Evolutionary conservation across 2,113 vertebrate species (phyloP).

Genomic region (Poecilia latipinna): DNA sequence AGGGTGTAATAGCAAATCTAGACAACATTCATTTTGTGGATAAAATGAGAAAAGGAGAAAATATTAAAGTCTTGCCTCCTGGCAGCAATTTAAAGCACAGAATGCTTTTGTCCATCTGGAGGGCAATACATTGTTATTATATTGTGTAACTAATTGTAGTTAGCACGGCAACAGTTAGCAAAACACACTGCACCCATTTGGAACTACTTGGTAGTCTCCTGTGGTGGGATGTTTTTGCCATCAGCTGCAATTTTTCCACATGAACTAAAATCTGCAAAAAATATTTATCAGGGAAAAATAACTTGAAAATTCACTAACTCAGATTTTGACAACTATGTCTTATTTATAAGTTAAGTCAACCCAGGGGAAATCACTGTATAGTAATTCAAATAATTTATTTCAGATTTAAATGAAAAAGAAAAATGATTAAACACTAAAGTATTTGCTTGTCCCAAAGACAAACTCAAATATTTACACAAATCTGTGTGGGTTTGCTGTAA

Average conservation of each 20-base stretch:
- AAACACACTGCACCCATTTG: neutral
- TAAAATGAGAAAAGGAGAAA: neutral
- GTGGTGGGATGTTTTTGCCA: neutral
- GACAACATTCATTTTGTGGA: neutral
- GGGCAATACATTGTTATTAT: neutral
- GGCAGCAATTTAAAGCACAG: too few relatives aligned
- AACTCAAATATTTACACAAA: neutral
- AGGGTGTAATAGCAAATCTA: too few relatives aligned
- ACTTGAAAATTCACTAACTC: neutral
- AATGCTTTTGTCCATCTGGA: neutral
- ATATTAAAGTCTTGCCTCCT: too few relatives aligned
- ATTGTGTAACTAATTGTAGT: neutral
- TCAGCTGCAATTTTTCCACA: neutral
- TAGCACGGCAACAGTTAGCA: neutral
- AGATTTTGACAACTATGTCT: neutral
- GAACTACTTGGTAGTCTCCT: neutral
- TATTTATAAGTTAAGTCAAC: neutral
- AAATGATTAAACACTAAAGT: neutral
- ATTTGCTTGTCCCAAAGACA: neutral
- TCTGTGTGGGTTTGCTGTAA: neutral
- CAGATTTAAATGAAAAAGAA: neutral
- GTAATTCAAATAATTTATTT: too few relatives aligned
- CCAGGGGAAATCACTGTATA: too few relatives aligned
- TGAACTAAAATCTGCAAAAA: too few relatives aligned
- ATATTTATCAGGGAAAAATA: neutral